Evolutionary conservation across 1,140 invertebrate species (phyloP).

Genomic region (Eciton burchellii): DNA sequence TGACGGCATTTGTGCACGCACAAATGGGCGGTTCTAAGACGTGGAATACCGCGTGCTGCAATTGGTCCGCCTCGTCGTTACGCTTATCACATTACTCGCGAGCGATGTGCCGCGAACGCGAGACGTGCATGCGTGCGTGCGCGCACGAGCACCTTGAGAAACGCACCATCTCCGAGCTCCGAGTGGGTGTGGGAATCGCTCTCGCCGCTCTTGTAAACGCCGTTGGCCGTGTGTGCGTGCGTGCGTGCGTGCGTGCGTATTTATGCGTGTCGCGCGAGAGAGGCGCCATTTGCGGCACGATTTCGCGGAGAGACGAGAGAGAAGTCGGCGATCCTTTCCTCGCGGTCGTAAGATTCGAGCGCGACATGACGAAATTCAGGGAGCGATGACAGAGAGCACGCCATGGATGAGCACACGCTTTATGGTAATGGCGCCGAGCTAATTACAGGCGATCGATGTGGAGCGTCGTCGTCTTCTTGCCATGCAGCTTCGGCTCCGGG

Average conservation of each 20-base stretch:
- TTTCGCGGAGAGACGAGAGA: slow-evolving; percentile 4
- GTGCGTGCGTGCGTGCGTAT: neutral
- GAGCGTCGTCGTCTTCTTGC: slow-evolving; percentile 22
- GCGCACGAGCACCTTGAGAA: slow-evolving; percentile 52
- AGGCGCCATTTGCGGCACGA: slow-evolving; percentile 48
- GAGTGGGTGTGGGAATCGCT: slow-evolving; percentile 72
- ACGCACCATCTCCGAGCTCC: slow-evolving; percentile 46
- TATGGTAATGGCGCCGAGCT: slow-evolving; percentile 31
- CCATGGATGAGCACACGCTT: neutral
- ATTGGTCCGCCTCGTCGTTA: slow-evolving; percentile 80
- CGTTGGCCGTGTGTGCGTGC: too few species aligned
- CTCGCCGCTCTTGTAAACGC: slow-evolving; percentile 22
- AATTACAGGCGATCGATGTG: slow-evolving; percentile 49
- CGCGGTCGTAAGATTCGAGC: too few species aligned
- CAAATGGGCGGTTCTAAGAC: slow-evolving; percentile 78
- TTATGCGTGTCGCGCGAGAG: neutral
- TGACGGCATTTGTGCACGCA: slow-evolving; percentile 75
- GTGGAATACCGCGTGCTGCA: slow-evolving; percentile 72
- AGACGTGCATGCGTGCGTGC: neutral
- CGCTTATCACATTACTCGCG: slow-evolving; percentile 79
- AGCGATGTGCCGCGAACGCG: slow-evolving; percentile 32
- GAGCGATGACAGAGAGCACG: neutral
- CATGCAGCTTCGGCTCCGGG: slow-evolving; percentile 1
- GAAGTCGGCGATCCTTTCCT: slow-evolving; percentile 34
- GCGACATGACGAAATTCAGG: too few species aligned